Evolutionary conservation across 2,797 vertebrate genomes (phyloP).

Genomic region (Melanotaenia parkinsoni): DNA sequence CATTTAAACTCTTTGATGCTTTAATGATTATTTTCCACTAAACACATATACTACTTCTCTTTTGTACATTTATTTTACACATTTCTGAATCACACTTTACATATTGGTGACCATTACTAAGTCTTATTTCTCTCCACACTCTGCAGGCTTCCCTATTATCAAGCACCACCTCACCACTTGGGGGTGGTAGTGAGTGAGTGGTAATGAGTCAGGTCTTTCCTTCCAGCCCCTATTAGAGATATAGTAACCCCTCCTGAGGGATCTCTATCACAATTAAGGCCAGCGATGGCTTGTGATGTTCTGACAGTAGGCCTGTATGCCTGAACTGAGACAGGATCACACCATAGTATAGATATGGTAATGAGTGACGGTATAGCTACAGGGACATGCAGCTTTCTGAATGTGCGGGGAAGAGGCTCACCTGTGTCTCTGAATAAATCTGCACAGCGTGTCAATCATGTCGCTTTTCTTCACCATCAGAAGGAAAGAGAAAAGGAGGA

Average conservation of each 20-base stretch:
- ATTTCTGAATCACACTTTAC: neutral
- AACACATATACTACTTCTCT: neutral
- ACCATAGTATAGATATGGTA: conserved; percentile 66
- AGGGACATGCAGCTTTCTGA: conserved; percentile 47
- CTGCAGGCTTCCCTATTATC: conserved; percentile 16
- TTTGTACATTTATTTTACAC: neutral
- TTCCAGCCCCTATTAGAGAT: conserved; percentile 40
- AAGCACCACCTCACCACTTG: conserved; percentile 71
- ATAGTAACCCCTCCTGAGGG: conserved; percentile 51
- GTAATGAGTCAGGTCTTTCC: conserved; percentile 50
- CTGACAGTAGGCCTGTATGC: conserved; percentile 63
- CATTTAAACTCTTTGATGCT: neutral
- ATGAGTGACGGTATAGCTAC: conserved; percentile 66
- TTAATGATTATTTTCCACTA: conserved; percentile 12
- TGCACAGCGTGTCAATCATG: conserved; percentile 66
- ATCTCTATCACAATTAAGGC: conserved; percentile 64
- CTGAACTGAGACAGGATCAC: conserved; percentile 64
- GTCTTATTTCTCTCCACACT: neutral
- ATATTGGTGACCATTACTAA: neutral
- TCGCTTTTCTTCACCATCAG: conserved; percentile 58
- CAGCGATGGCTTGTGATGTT: conserved; percentile 64
- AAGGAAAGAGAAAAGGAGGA: conserved; percentile 17
- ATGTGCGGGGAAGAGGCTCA: conserved; percentile 56
- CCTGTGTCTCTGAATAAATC: conserved; percentile 71
- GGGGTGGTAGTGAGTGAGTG: conserved; percentile 69